phyloP scores from a whole-genome alignment of 2,113 vertebrate genomes.

The Atrichornis clamosus region DNA sequence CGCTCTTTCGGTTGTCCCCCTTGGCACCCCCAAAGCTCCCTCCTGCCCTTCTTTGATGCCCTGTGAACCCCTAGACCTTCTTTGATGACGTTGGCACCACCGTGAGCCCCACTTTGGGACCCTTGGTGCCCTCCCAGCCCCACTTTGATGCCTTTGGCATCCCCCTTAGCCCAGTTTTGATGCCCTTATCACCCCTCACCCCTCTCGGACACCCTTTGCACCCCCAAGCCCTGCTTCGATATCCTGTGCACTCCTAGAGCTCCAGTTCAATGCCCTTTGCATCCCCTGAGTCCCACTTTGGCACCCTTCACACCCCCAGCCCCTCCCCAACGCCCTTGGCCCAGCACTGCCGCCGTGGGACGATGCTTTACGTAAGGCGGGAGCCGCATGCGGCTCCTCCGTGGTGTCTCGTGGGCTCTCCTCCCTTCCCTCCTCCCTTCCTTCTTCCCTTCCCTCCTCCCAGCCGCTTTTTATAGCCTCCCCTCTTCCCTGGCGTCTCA shows the following conservation, averaged over 20 bases:
- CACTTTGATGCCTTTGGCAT: not conserved
- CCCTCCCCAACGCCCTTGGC: not conserved
- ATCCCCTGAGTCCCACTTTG: not conserved
- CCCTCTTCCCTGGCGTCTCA: not conserved
- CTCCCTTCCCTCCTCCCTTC: conserved; percentile 30
- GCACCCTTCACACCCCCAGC: not conserved
- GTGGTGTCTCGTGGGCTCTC: not conserved
- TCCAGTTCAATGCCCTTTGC: rapidly evolving
- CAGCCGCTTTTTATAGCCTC: conserved; percentile 36
- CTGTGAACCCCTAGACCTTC: not conserved
- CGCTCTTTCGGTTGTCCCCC: not conserved
- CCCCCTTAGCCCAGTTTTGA: not conserved
- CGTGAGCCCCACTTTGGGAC: not conserved
- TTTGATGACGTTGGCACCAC: rapidly evolving
- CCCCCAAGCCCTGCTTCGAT: not conserved
- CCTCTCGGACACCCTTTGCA: not conserved
- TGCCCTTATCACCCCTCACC: not conserved
- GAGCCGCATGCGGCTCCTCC: not conserved
- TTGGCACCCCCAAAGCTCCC: not conserved
- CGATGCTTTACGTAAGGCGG: conserved; percentile 27
- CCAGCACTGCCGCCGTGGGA: not conserved
- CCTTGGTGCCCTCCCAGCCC: not conserved
- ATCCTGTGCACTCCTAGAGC: not conserved
- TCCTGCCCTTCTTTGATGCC: not conserved
- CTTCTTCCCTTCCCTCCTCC: not conserved